phyloP scores from a whole-genome alignment of 2,797 vertebrate genomes.

The Macropodus opercularis region DNA sequence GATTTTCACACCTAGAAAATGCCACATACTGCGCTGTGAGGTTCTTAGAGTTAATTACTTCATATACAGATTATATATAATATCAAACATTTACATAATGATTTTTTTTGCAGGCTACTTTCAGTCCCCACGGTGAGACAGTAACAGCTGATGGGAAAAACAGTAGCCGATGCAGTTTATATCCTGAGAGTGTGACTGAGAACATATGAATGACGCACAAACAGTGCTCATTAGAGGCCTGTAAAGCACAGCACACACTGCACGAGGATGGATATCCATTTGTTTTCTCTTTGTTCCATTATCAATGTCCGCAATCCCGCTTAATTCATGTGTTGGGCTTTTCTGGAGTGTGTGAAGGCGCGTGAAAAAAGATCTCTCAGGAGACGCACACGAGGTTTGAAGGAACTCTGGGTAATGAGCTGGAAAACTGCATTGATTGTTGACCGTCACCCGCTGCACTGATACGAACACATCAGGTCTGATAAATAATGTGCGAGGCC shows the following conservation, averaged over 20 bases:
- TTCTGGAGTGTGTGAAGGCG: conserved; percentile 13
- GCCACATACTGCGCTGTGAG: too few relatives aligned
- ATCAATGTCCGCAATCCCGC: conserved; percentile 49
- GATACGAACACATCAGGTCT: conserved; percentile 35
- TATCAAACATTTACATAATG: too few relatives aligned
- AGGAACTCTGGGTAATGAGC: conserved; percentile 58
- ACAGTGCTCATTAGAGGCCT: conserved; percentile 40
- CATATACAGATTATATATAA: too few relatives aligned
- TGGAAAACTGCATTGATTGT: conserved; percentile 58
- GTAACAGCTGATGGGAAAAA: conserved; percentile 36
- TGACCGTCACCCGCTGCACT: conserved; percentile 23
- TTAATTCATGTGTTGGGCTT: conserved; percentile 37
- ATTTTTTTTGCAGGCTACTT: conserved; percentile 40
- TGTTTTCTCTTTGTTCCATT: conserved; percentile 50
- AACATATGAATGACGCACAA: conserved; percentile 52
- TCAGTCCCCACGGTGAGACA: conserved; percentile 37
- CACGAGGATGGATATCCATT: too few relatives aligned
- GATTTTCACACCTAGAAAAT: too few relatives aligned
- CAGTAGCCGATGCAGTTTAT: conserved; percentile 26
- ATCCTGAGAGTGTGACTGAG: conserved; percentile 31
- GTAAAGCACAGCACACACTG: conserved; percentile 41
- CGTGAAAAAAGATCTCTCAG: conserved; percentile 34
- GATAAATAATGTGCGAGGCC: conserved; percentile 45
- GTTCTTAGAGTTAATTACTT: too few relatives aligned
- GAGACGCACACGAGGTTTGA: conserved; percentile 16